Evolutionary conservation across 30 jellyfish, hydroid and myxozoan genomes (phyloP).

Genomic region (Aurelia aurita complex sp. Pacific): DNA sequence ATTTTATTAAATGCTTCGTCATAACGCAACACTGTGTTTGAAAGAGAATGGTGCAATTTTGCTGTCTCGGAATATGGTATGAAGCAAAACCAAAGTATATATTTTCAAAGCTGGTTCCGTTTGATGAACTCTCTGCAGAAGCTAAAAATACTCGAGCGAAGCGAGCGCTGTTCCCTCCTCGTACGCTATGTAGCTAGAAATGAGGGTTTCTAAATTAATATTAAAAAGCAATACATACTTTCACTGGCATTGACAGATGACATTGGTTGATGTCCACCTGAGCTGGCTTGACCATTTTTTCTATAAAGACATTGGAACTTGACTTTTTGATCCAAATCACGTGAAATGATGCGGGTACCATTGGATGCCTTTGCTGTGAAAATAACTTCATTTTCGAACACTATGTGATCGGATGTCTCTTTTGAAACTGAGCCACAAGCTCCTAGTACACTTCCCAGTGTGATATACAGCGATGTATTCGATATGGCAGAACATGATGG

Average conservation of each 20-base stretch:
- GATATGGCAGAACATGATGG: conserved; percentile 38
- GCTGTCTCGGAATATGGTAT: too few relatives aligned
- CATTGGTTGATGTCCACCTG: conserved; percentile 3
- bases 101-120: too few relatives aligned
- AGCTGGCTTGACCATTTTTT: background rate
- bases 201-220: too few relatives aligned
- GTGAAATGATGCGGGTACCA: background rate
- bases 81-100: too few relatives aligned
- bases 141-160: too few relatives aligned
- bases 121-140: too few relatives aligned
- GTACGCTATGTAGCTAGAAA: too few relatives aligned
- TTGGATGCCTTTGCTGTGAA: conserved; percentile 14
- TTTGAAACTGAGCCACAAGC: conserved; percentile 25
- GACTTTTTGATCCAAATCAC: conserved; percentile 2
- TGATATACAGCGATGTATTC: background rate
- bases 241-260: background rate
- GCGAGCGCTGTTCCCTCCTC: too few relatives aligned
- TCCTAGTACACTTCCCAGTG: conserved; percentile 40
- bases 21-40: too few relatives aligned
- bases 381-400: conserved; percentile 34
- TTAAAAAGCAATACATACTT: background rate
- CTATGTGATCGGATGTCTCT: conserved; percentile 14
- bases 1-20: too few relatives aligned
- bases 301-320: background rate
- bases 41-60: too few relatives aligned